These are phyloP conservation scores for Sialis lutaria DNA, from an alignment of 2,888 invertebrate species.

Conservation along the genomic window DNA sequence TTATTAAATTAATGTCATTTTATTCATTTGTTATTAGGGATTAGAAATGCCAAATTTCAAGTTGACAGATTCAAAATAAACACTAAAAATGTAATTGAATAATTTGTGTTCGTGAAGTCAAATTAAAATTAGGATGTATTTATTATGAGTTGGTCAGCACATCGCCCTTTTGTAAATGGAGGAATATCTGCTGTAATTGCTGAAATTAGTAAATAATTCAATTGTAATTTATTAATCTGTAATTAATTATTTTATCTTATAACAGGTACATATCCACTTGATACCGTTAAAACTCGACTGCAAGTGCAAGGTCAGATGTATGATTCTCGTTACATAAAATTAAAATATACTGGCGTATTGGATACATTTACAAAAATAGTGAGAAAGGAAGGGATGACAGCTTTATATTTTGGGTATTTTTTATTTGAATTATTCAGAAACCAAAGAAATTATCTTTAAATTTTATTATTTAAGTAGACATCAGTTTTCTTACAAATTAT, in stretches of 20 bases:
- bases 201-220: slow-evolving; percentile 60
- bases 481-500: too few relatives aligned
- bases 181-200: slow-evolving; percentile 85
- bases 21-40: too few relatives aligned
- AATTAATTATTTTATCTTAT: neutral
- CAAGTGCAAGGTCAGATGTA: slow-evolving; percentile 87
- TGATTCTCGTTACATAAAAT: slow-evolving; percentile 51
- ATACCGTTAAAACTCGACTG: slow-evolving; percentile 84
- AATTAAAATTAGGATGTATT: too few relatives aligned
- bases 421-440: neutral
- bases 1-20: too few relatives aligned
- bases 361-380: slow-evolving; percentile 80
- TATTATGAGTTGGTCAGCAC: too few relatives aligned
- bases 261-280: slow-evolving; percentile 88
- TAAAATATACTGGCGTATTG: slow-evolving; percentile 79
- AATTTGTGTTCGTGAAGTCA: too few relatives aligned
- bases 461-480: too few relatives aligned
- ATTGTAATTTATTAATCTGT: slow-evolving; percentile 2
- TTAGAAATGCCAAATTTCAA: too few relatives aligned
- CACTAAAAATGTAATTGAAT: too few relatives aligned
- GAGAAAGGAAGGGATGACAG: slow-evolving; percentile 68
- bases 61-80: too few relatives aligned
- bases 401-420: slow-evolving; percentile 73
- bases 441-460: too few relatives aligned
- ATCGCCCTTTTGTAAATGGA: slow-evolving; percentile 79